Evolutionary conservation across 2,888 invertebrate species (phyloP).

Genomic region (Luperina nickerlii): DNA sequence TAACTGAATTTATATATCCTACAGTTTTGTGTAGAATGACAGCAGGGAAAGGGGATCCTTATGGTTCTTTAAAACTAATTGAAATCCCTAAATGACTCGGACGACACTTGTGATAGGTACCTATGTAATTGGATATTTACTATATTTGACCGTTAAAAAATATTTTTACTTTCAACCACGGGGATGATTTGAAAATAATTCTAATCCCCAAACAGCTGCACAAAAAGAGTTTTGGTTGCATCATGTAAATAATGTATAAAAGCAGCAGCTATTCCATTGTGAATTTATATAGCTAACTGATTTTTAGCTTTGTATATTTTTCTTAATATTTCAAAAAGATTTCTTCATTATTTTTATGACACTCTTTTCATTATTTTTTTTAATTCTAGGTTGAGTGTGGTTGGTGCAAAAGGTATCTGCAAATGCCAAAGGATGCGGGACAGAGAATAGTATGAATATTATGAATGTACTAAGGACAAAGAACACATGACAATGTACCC

Average conservation of each 20-base stretch:
- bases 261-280: no score
- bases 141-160: slow-evolving; percentile 7
- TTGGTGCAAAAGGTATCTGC: slow-evolving; percentile 19
- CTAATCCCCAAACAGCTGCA: background rate
- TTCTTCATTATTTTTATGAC: no score
- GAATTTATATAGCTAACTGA: background rate
- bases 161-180: background rate
- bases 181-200: background rate
- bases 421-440: slow-evolving; percentile 29
- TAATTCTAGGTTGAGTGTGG: slow-evolving; percentile 26
- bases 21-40: background rate
- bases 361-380: background rate
- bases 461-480: background rate
- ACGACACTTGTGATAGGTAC: slow-evolving; percentile 14
- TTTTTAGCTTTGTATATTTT: background rate
- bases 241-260: background rate
- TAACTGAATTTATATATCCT: background rate
- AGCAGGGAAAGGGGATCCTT: background rate
- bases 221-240: background rate
- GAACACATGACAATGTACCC: slow-evolving; percentile 24
- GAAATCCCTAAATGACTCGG: slow-evolving; percentile 14
- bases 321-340: background rate
- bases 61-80: background rate
- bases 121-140: slow-evolving; percentile 30
- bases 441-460: slow-evolving; percentile 35